Base-by-base conservation (phyloP, 2,113 vertebrate genomes). In the Ammodytes marinus region DNA sequence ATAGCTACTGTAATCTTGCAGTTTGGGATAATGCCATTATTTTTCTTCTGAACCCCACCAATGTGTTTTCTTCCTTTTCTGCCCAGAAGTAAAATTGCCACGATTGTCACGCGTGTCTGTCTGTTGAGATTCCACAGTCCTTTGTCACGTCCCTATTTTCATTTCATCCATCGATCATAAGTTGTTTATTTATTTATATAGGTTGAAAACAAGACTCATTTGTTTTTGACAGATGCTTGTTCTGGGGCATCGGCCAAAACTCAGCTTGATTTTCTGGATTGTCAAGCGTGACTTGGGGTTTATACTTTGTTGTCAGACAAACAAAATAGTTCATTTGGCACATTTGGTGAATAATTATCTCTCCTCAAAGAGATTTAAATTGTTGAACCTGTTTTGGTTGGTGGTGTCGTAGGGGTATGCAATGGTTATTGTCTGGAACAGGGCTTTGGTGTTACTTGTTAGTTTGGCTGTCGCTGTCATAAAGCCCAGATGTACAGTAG, bases 151-250 rank as follows among this genome's bases (percentile, higher is more conserved):
- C 70, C n/a, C 1, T 86, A 80, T 61, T 72, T 84, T 60, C 74
- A 86, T 60, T 87, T 80, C 65, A 85, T 85, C 88, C 76, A 54
- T 80, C 85, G 86, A 93, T 92, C 89, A 86, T 80, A 88, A 87
- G 75, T 84, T 85, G 68, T 74, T 90, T 84, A 71, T 91, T 92
- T 89, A 91, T 94, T 94, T 89, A 88, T 89, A 81, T 93, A 89
- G 89, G 86, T 88, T 43, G 69, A 70, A 90, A 93, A 93, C 84
- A 83, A 90, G 88, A 91, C 86, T 85, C 91, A 90, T 95, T 95
- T 94, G 93, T 94, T 95, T 27, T 93, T 95, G 94, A 95, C 95
- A 95, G 94, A 95, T 94, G 94, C 94, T 94, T 86, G 88, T 95
- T 95, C 92, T 95, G 92, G 93, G 94, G 93, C 88, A 79, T 61